Conservation (phyloP, 2,797 vertebrate species). For the Siniperca obscura region DNA sequence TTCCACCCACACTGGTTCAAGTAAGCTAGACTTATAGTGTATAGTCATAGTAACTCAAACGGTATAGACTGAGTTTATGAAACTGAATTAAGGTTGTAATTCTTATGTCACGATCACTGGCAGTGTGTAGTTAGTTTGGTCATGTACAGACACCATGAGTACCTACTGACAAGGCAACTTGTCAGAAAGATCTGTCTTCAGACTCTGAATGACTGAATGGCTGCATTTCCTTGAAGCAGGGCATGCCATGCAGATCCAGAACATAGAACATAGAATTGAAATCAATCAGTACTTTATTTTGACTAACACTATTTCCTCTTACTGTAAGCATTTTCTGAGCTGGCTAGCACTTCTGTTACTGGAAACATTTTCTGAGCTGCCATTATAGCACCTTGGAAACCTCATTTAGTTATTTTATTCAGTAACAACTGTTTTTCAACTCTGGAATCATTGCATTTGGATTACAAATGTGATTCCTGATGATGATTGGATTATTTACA, state of each 20-base stretch:
- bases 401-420: not conserved
- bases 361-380: not conserved
- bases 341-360: no score
- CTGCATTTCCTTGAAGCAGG: not conserved
- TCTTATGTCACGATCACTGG: conserved; percentile 1
- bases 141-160: not conserved
- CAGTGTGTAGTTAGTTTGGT: not conserved
- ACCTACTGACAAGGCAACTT: not conserved
- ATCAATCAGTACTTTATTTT: not conserved
- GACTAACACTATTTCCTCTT: not conserved
- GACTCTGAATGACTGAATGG: not conserved
- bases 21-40: not conserved
- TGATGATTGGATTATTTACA: not conserved
- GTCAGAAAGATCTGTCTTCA: not conserved
- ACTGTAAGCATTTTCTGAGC: no score
- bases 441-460: no score
- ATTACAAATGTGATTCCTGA: not conserved
- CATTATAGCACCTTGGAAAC: not conserved
- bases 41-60: not conserved
- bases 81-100: not conserved
- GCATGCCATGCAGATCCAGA: not conserved
- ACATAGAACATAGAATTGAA: not conserved
- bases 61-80: not conserved
- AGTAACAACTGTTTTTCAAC: not conserved
- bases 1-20: not conserved